Evolutionary conservation across 2,888 invertebrate species (phyloP).

Genomic region (Dasypolia templi): DNA sequence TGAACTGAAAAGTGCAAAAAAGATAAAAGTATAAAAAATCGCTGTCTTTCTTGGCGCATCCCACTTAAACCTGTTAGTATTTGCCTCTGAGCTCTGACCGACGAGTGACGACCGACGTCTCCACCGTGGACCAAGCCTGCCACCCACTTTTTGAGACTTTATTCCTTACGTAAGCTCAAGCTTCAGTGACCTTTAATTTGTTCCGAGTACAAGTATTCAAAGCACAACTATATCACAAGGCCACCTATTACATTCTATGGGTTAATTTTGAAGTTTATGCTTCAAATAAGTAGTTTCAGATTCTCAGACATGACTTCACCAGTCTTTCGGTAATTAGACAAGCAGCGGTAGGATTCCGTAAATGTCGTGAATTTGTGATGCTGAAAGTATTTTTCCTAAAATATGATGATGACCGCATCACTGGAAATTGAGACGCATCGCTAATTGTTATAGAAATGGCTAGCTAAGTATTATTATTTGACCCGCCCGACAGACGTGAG

Average conservation of each 20-base stretch:
- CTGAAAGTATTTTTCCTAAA: slow-evolving; percentile 14
- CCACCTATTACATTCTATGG: neutral
- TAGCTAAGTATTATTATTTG: slow-evolving; percentile 20
- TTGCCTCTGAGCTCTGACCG: neutral
- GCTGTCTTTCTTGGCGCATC: no score
- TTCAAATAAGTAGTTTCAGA: neutral
- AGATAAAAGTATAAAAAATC: no score
- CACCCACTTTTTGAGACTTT: neutral
- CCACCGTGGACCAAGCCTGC: neutral
- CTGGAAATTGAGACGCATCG: slow-evolving; percentile 13
- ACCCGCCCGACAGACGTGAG: neutral
- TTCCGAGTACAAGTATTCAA: neutral
- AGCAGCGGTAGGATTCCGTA: neutral
- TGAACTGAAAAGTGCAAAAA: no score
- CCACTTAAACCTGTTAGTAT: neutral
- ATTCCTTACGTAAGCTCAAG: neutral
- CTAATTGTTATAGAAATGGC: slow-evolving; percentile 17
- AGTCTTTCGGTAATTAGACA: neutral
- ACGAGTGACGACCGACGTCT: neutral
- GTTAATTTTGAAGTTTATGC: slow-evolving; percentile 1
- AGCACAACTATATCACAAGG: neutral
- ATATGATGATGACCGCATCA: slow-evolving; percentile 13
- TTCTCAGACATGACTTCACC: no score
- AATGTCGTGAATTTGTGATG: neutral
- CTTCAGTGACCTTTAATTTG: neutral